These are phyloP conservation scores for Enhydra lutris DNA, from an alignment of 2,113 vertebrate genomes.

Conservation along the genomic window DNA sequence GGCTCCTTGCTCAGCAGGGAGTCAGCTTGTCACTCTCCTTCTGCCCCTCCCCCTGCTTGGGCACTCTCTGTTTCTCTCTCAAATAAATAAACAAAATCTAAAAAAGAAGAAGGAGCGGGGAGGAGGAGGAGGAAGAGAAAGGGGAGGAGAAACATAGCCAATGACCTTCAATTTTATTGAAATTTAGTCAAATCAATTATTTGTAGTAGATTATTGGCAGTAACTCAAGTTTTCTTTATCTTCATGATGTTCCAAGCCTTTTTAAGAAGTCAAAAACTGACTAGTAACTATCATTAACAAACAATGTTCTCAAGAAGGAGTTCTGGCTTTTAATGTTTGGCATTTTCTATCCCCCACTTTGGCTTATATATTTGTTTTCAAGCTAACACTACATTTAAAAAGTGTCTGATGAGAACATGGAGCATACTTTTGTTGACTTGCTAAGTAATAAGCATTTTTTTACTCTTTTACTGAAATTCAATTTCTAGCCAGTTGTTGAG, in stretches of 20 bases:
- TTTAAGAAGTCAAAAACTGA: not conserved
- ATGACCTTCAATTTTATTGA: slow-evolving; percentile 30
- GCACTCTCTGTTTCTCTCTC: not conserved
- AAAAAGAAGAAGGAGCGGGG: not conserved
- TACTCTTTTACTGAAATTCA: not conserved
- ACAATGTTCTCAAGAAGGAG: not conserved
- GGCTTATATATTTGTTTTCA: slow-evolving; percentile 5
- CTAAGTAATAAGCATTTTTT: slow-evolving; percentile 38
- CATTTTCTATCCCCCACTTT: not conserved
- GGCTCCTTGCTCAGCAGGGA: not conserved
- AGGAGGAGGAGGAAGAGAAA: not conserved
- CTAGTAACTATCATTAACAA: not conserved
- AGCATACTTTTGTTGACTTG: slow-evolving; percentile 24
- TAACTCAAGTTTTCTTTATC: not conserved
- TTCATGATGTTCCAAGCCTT: not conserved
- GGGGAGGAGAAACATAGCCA: not conserved
- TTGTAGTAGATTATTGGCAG: slow-evolving; percentile 10
- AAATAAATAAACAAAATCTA: not conserved
- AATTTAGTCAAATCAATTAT: slow-evolving; percentile 35
- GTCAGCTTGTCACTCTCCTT: not conserved
- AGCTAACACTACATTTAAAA: slow-evolving; percentile 29
- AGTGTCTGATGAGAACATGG: not conserved
- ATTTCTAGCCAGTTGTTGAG: not conserved
- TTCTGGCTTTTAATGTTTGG: slow-evolving; percentile 11
- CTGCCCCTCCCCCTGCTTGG: not conserved